Conservation (phyloP, 2,797 vertebrate genomes). For the Halcyon badia region DNA sequence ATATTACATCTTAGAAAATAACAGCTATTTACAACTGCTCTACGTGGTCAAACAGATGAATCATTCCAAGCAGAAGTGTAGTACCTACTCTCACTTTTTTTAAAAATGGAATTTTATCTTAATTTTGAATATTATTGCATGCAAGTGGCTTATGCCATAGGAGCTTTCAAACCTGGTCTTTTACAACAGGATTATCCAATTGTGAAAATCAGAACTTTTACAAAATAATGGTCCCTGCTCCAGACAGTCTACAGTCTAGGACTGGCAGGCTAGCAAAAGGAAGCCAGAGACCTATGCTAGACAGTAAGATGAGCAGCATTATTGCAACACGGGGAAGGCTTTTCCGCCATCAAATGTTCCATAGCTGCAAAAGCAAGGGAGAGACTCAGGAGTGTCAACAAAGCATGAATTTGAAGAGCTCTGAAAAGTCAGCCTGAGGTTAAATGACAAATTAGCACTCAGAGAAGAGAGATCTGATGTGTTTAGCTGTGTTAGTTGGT, state of each 20-base stretch:
- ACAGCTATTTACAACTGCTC: not conserved
- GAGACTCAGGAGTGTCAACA: not conserved
- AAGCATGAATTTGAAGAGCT: not conserved
- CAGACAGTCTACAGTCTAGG: not conserved
- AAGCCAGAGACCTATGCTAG: not conserved
- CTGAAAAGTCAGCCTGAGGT: conserved; percentile 25
- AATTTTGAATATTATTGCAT: not conserved
- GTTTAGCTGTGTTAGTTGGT: not conserved
- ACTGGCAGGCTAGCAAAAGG: not conserved
- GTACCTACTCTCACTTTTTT: not conserved
- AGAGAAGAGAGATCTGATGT: not conserved
- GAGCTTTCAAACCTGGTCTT: not conserved
- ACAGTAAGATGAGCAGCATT: not conserved
- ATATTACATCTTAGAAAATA: not conserved
- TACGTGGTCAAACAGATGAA: not conserved
- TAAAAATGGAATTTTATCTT: not conserved
- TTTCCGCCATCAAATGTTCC: not conserved
- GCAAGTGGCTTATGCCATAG: not conserved
- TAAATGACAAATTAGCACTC: not conserved
- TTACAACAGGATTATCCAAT: not conserved
- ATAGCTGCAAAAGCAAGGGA: not conserved
- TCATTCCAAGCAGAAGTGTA: not conserved
- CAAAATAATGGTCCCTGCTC: not conserved
- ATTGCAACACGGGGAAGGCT: not conserved
- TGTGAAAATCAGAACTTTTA: not conserved